These are phyloP conservation scores for Pelodytes ibericus DNA, from an alignment of 2,797 vertebrate species.

Conservation along the genomic window DNA sequence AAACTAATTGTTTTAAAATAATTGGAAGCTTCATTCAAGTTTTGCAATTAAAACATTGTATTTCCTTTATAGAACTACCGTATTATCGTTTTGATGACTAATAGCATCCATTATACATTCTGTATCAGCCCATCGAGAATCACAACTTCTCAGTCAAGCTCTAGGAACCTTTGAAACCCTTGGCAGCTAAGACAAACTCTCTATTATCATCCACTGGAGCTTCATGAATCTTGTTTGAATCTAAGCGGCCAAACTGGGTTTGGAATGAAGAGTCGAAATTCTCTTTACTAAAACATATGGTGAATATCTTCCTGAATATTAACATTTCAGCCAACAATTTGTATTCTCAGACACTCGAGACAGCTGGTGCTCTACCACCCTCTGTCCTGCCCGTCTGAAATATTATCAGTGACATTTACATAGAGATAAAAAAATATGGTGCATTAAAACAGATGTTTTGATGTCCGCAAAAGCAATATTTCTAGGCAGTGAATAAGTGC, in stretches of 20 bases:
- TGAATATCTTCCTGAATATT: slow-evolving; percentile 44
- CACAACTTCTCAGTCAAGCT: background rate
- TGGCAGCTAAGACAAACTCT: background rate
- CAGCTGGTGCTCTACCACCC: slow-evolving; percentile 46
- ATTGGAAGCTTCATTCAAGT: too few relatives aligned
- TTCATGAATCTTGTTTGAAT: slow-evolving; percentile 14
- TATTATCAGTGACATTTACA: slow-evolving; percentile 50
- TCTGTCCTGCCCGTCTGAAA: slow-evolving; percentile 47
- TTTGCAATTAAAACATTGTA: too few relatives aligned
- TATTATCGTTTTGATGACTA: too few relatives aligned
- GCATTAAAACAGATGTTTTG: slow-evolving; percentile 35
- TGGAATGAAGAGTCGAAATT: slow-evolving; percentile 15
- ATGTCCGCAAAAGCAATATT: slow-evolving; percentile 28
- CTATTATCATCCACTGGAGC: background rate
- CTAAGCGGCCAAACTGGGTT: slow-evolving; percentile 7
- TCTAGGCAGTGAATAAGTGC: slow-evolving; percentile 13
- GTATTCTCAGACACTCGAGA: slow-evolving; percentile 29
- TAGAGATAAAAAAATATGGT: slow-evolving; percentile 38
- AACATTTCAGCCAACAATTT: slow-evolving; percentile 50
- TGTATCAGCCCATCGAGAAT: background rate
- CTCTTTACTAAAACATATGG: slow-evolving; percentile 45
- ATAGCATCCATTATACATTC: too few relatives aligned
- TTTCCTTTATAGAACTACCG: too few relatives aligned
- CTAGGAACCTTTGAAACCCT: too few relatives aligned
- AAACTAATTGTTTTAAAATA: too few relatives aligned